Base-by-base conservation (phyloP, 2,113 vertebrate species). In the Pseudorectes ferrugineus region DNA sequence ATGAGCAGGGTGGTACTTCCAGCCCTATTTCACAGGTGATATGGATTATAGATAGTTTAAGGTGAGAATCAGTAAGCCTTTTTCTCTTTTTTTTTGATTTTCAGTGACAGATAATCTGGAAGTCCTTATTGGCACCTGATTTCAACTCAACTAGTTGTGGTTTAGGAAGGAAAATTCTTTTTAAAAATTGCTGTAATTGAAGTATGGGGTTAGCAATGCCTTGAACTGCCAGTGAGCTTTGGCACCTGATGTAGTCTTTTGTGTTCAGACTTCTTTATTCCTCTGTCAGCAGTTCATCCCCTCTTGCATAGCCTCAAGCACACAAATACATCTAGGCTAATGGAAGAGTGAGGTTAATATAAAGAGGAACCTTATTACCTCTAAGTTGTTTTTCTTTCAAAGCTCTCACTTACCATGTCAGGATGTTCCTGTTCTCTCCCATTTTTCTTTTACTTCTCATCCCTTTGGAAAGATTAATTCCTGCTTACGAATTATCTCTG, bases 241-340 rank as follows among this genome's bases (percentile, higher is more conserved):
- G 52, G 46, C 65, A 80, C 15, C 9, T 81, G 55, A 67, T 65
- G 31, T 1, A 40, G 28, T 16, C 22, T 23, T 87, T 67, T 71
- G 48, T 65, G 11, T 77, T 88, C 55, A 85, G 62, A 74, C 6
- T 13, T 70, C 63, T 83, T 76, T 90, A 55, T 65, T 94, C 40
- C 26, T 91, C 83, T 86, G 28, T 63, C 78, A 92, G 88, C 35
- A 49, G 68, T 68, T 93, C 76, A 45, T 71, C 57, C 46, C 52
- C 23, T 80, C 42, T 73, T 95, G 51, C 83, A 86, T 33, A 82
- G 87, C 85, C 72, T 36, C 52, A 80, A 59, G 95, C 67, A 55
- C 76, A 67, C 38, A 92, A 90, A 85, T 93, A 26, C 33, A 72
- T 93, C 76, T 71, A 67, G 68, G 40, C 57, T 96, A 94, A 94